A percentile compares a stretch with the other conserved stretches of the same genome.
phyloP scores from a whole-genome alignment of 2,113 vertebrate species.

The Pluvialis apricaria region DNA sequence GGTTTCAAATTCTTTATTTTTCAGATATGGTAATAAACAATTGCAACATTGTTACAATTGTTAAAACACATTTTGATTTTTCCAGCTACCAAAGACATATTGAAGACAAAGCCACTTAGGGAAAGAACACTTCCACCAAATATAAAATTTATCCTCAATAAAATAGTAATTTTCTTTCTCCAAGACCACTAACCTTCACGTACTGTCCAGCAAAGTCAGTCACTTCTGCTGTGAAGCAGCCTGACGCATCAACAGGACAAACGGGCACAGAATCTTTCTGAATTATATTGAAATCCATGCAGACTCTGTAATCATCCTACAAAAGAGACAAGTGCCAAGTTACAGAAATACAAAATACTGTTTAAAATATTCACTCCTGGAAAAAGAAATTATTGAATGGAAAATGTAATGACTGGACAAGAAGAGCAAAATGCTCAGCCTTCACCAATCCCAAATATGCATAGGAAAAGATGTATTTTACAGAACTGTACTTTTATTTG shows the following conservation, averaged over 20 bases:
- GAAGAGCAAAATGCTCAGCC: neutral
- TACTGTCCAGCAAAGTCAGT: conserved; percentile 93
- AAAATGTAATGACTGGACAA: neutral
- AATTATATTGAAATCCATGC: conserved; percentile 91
- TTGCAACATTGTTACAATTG: neutral
- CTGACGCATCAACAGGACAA: conserved; percentile 93
- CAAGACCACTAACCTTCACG: conserved; percentile 86
- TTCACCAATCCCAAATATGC: neutral
- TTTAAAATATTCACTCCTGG: neutral
- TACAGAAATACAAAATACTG: neutral
- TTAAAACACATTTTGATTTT: neutral
- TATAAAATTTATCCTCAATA: neutral
- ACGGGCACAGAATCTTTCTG: conserved; percentile 90
- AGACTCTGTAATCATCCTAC: conserved; percentile 94
- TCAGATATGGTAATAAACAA: neutral
- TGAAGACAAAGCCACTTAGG: neutral
- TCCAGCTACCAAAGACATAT: neutral
- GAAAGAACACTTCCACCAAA: neutral
- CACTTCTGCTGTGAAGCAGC: conserved; percentile 93
- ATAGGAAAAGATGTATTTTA: neutral
- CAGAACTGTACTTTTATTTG: neutral
- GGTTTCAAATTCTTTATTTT: neutral
- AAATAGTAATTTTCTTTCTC: neutral
- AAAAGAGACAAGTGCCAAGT: neutral
- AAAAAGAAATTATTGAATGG: neutral